phyloP scores from a whole-genome alignment of 2,888 invertebrate genomes.

The Prosopocoilus inquinatus region DNA sequence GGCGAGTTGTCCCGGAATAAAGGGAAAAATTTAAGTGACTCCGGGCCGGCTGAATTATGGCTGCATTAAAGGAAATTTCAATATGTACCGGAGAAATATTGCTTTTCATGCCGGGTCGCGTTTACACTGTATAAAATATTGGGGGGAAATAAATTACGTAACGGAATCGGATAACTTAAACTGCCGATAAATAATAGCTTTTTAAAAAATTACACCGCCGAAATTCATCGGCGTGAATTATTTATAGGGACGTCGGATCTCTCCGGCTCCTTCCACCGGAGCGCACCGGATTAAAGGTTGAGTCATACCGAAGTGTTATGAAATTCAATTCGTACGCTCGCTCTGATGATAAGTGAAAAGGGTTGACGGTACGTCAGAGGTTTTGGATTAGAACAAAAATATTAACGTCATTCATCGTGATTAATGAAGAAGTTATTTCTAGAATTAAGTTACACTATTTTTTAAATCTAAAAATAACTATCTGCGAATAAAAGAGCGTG shows the following conservation, averaged over 20 bases:
- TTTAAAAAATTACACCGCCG: conserved; percentile 39
- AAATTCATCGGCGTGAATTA: conserved; percentile 36
- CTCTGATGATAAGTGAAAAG: background rate
- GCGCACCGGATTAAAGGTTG: background rate
- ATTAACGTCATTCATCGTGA: background rate
- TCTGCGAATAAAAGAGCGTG: too few species aligned
- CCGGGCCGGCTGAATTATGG: conserved; percentile 36
- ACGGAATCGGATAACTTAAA: conserved; percentile 42
- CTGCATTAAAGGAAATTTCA: conserved; percentile 46
- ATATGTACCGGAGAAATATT: conserved; percentile 47
- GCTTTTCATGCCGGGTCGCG: conserved; percentile 40
- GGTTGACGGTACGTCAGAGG: background rate
- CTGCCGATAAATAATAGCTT: conserved; percentile 46
- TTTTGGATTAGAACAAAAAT: background rate
- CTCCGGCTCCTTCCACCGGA: background rate
- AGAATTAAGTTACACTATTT: too few species aligned
- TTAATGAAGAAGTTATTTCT: background rate
- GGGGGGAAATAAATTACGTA: conserved; percentile 42
- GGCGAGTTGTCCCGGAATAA: conserved; percentile 21
- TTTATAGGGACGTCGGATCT: conserved; percentile 26
- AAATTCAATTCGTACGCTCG: background rate
- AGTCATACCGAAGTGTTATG: background rate
- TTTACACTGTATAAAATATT: conserved; percentile 47
- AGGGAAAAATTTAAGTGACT: conserved; percentile 28
- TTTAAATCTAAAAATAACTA: too few species aligned